These are phyloP conservation scores for Xiphias gladius DNA, from an alignment of 2,113 vertebrate genomes.

Conservation along the genomic window DNA sequence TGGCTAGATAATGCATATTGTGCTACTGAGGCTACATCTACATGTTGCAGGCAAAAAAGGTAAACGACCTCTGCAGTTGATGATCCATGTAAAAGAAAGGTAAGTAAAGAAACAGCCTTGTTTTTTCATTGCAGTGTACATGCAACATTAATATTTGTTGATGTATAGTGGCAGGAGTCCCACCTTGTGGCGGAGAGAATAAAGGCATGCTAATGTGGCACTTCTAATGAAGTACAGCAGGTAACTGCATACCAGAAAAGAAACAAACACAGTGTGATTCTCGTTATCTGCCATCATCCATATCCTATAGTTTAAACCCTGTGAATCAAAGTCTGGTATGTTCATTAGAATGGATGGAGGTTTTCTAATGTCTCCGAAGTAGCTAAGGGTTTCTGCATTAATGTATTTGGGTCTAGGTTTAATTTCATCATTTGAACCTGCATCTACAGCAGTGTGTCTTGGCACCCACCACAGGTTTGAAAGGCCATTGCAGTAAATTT, in stretches of 20 bases:
- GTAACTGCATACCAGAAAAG: too few species aligned
- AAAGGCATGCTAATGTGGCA: not conserved
- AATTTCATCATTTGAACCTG: slow-evolving; percentile 40
- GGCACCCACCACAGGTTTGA: slow-evolving; percentile 29
- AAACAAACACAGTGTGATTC: not conserved
- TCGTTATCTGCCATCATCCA: not conserved
- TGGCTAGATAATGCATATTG: not conserved
- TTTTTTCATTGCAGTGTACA: not conserved
- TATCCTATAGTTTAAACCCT: not conserved
- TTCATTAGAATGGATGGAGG: not conserved
- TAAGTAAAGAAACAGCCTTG: not conserved
- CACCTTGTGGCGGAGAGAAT: not conserved
- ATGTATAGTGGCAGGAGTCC: not conserved
- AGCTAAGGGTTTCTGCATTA: not conserved
- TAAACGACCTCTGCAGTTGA: not conserved
- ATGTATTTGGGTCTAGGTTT: not conserved
- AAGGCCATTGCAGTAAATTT: slow-evolving; percentile 31
- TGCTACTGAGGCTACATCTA: not conserved
- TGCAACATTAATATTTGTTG: not conserved
- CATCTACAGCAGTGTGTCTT: slow-evolving; percentile 27
- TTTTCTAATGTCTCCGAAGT: not conserved
- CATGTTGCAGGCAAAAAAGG: not conserved
- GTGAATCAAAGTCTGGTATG: not conserved
- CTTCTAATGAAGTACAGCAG: too few species aligned
- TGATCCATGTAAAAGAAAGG: not conserved